phyloP scores from a whole-genome alignment of 2,797 vertebrate species.

The Gadopsis marmoratus region DNA sequence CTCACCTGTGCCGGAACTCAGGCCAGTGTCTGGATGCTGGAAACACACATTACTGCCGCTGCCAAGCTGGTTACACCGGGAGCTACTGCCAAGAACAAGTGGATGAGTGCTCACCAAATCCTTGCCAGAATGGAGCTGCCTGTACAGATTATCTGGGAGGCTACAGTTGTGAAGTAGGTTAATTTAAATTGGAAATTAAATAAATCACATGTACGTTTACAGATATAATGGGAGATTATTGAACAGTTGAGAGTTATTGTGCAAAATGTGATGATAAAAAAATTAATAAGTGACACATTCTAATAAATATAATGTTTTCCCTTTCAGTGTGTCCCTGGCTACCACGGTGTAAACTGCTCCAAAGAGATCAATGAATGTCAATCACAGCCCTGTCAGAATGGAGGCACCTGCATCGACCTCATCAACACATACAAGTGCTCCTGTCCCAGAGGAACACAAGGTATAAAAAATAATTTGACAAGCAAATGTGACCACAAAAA shows the following conservation, averaged over 20 bases:
- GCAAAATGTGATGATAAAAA: neutral
- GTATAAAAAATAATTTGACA: constrained; percentile 86
- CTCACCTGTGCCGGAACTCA: constrained; percentile 92
- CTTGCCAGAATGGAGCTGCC: constrained; percentile 96
- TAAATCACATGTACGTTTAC: neutral
- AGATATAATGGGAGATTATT: neutral
- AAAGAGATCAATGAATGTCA: constrained; percentile 97
- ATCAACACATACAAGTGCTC: constrained; percentile 99
- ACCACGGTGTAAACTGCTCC: constrained; percentile 96
- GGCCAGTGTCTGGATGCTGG: constrained; percentile 93
- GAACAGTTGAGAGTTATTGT: neutral
- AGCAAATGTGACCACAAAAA: constrained; percentile 30
- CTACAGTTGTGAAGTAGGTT: constrained; percentile 94
- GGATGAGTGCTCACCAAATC: constrained; percentile 95
- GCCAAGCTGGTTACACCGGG: constrained; percentile 95
- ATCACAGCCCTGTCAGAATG: constrained; percentile 95
- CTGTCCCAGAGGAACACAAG: constrained; percentile 97
- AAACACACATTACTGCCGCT: constrained; percentile 96
- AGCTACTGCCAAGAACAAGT: constrained; percentile 99
- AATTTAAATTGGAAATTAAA: neutral
- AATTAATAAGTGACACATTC: neutral
- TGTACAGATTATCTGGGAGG: constrained; percentile 97
- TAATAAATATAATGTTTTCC: neutral
- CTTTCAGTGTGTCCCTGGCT: constrained; percentile 92
- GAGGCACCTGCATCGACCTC: constrained; percentile 97